phyloP scores from a whole-genome alignment of 2,888 invertebrate genomes.

The Icerya purchasi region DNA sequence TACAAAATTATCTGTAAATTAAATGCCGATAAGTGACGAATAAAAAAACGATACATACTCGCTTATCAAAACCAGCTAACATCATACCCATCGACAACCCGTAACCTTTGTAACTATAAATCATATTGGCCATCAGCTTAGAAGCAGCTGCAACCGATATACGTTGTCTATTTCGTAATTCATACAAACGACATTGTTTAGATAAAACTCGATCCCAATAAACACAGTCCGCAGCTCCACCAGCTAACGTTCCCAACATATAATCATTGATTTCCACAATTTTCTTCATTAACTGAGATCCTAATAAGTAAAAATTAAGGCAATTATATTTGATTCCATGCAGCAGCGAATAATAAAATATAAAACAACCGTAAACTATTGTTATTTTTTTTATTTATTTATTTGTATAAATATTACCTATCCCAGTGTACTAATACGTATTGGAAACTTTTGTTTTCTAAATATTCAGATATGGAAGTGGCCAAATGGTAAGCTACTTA shows the following conservation, averaged over 20 bases:
- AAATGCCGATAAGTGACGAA: too few relatives aligned
- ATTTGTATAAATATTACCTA: too few relatives aligned
- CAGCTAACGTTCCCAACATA: constrained; percentile 87
- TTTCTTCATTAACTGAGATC: constrained; percentile 89
- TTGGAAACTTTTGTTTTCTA: too few relatives aligned
- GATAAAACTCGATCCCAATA: constrained; percentile 95
- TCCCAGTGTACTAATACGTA: too few relatives aligned
- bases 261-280: constrained; percentile 95
- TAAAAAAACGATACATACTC: too few relatives aligned
- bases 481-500: too few relatives aligned
- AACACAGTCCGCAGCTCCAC: constrained; percentile 96
- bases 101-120: constrained; percentile 96
- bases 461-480: too few relatives aligned
- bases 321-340: too few relatives aligned
- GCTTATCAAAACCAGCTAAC: constrained; percentile 86
- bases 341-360: too few relatives aligned
- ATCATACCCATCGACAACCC: constrained; percentile 92
- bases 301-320: constrained; percentile 25
- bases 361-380: too few relatives aligned
- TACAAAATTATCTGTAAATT: too few relatives aligned
- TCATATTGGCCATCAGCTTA: constrained; percentile 92
- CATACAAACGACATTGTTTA: constrained; percentile 92
- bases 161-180: constrained; percentile 80
- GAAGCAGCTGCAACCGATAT: constrained; percentile 99
- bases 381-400: too few relatives aligned